A percentile compares a stretch with the other conserved stretches of the same genome.
Conservation (phyloP, 92 coral and sea anemone genomes). For the Isaurus tuberculatus region DNA sequence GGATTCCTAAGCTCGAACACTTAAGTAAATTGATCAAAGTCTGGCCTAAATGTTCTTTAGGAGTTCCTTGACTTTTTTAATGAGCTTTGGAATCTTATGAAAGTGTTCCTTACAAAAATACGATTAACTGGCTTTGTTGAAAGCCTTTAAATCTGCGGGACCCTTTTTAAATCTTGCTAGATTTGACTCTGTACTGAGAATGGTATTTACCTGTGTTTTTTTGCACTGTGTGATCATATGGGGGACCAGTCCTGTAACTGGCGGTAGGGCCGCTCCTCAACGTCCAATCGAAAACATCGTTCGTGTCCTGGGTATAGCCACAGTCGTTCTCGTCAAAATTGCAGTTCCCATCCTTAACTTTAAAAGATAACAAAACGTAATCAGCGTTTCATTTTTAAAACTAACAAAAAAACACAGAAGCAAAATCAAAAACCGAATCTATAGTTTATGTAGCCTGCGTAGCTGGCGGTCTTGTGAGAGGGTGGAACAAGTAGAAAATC, state of each 20-base stretch:
- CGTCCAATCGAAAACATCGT: constrained; percentile 24
- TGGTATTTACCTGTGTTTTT: constrained; percentile 16
- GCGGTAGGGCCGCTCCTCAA: not conserved
- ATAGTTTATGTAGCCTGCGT: not conserved
- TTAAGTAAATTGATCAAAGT: no score
- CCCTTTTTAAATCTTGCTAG: not conserved
- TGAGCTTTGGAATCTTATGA: no score
- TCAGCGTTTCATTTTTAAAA: not conserved
- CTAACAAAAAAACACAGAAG: not conserved
- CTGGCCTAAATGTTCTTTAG: no score
- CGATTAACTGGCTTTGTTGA: no score
- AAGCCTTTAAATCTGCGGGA: not conserved
- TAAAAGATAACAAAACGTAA: not conserved
- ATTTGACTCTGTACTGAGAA: no score
- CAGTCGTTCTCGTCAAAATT: constrained; percentile 41
- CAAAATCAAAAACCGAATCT: not conserved
- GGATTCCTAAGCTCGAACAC: no score
- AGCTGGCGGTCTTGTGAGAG: no score
- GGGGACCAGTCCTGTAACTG: constrained; percentile 17
- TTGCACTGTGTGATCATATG: constrained; percentile 9
- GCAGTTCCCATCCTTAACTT: constrained; percentile 33
- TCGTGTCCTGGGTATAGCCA: constrained; percentile 28
- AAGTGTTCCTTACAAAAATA: no score
- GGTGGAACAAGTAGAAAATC: no score
- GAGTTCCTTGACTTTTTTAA: no score